A percentile compares a stretch with the other conserved stretches of the same genome.
Conservation (phyloP, 2,113 vertebrate genomes). For the Tricholaema leucomelas region DNA sequence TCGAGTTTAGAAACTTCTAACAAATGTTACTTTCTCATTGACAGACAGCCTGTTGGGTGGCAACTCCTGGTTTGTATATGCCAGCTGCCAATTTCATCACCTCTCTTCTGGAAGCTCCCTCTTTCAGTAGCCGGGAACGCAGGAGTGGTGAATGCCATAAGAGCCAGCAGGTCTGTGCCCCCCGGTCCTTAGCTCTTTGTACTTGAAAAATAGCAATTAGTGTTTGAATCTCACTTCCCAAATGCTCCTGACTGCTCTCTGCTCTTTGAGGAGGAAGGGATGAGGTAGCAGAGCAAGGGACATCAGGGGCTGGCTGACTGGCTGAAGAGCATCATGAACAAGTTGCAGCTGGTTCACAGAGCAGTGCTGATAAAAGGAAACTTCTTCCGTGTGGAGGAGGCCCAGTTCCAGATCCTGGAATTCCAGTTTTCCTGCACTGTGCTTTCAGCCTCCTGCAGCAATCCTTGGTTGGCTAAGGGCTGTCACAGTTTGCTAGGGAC, state of each 20-base stretch:
- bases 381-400: background rate
- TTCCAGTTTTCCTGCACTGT: background rate
- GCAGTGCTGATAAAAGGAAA: background rate
- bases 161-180: background rate
- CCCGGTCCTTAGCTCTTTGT: background rate
- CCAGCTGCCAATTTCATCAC: background rate
- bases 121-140: background rate
- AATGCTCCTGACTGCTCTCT: background rate
- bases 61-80: background rate
- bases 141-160: background rate
- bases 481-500: background rate
- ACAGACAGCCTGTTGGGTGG: background rate
- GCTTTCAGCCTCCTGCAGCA: background rate
- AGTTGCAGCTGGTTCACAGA: background rate
- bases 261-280: background rate
- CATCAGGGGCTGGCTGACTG: background rate
- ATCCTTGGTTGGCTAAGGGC: background rate
- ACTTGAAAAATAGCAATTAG: background rate
- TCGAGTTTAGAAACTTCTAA: conserved; percentile 36
- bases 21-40: conserved; percentile 46
- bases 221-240: background rate
- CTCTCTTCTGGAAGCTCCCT: background rate
- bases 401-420: background rate
- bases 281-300: background rate
- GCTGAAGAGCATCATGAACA: background rate